Conservation (phyloP, 1,140 invertebrate species). For the Nautilus pompilius region DNA sequence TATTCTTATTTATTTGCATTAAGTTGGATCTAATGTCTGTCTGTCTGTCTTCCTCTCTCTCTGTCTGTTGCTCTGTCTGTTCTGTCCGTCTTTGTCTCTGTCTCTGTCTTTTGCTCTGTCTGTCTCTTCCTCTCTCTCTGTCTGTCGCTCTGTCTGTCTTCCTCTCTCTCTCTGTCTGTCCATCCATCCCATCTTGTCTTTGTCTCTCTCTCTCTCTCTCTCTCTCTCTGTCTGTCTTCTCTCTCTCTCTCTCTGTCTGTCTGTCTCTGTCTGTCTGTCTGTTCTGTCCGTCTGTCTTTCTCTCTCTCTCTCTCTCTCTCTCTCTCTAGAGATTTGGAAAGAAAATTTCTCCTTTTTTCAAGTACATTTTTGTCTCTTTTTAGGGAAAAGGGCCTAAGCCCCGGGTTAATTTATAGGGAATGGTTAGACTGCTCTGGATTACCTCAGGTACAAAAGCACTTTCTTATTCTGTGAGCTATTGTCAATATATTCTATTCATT, state of each 20-base stretch:
- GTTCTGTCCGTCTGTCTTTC: not conserved
- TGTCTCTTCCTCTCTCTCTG: not conserved
- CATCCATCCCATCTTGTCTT: not conserved
- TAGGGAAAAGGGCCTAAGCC: not conserved
- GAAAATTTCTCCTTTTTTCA: too few relatives aligned
- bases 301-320: conserved; percentile 4
- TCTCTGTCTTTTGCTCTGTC: not conserved
- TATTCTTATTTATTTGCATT: too few relatives aligned
- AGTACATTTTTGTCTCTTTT: not conserved
- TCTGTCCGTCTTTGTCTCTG: not conserved
- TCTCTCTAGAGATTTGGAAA: too few relatives aligned
- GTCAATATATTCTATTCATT: too few relatives aligned
- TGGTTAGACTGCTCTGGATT: not conserved
- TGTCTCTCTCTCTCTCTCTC: not conserved
- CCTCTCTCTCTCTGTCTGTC: not conserved
- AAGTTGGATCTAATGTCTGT: too few relatives aligned
- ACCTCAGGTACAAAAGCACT: too few relatives aligned
- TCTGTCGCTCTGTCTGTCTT: not conserved
- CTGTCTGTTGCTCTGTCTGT: not conserved
- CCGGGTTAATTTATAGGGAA: not conserved
- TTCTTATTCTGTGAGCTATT: too few relatives aligned
- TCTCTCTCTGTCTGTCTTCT: not conserved
- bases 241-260: not conserved
- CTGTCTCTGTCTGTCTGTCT: not conserved
- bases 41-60: not conserved